Evolutionary conservation across 2,888 invertebrate species (phyloP).

Genomic region (Luffia ferchaultella): DNA sequence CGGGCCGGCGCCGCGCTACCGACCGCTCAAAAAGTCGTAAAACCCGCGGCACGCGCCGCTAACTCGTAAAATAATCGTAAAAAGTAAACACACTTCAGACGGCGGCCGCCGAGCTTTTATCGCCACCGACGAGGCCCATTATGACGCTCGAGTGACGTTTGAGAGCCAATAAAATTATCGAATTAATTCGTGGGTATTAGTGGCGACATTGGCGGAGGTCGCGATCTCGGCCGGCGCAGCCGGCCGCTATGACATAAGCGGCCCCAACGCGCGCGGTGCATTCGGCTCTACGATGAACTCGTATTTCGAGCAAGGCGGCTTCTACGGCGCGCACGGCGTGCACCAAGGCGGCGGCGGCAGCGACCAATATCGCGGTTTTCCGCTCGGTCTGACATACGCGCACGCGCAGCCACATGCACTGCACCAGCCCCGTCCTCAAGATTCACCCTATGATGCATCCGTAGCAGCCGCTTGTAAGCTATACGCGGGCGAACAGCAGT

Average conservation of each 20-base stretch:
- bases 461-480: constrained; percentile 87
- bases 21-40: constrained; percentile 61
- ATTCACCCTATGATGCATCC: constrained; percentile 91
- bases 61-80: constrained; percentile 66
- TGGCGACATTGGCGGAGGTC: constrained; percentile 53
- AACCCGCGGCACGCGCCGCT: constrained; percentile 57
- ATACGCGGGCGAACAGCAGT: constrained; percentile 75
- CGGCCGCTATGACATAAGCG: constrained; percentile 61
- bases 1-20: constrained; percentile 37
- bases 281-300: constrained; percentile 81
- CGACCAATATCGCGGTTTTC: constrained; percentile 87
- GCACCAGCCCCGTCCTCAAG: constrained; percentile 84
- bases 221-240: constrained; percentile 24
- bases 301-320: constrained; percentile 95
- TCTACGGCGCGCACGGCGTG: constrained; percentile 88
- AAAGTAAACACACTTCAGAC: constrained; percentile 61
- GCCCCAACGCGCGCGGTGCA: constrained; percentile 38
- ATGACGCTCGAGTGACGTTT: constrained; percentile 66
- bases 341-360: constrained; percentile 80
- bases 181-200: constrained; percentile 50
- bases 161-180: constrained; percentile 64
- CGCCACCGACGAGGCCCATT: constrained; percentile 53
- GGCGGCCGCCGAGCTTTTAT: constrained; percentile 45
- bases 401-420: constrained; percentile 83
- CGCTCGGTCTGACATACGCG: constrained; percentile 85